Evolutionary conservation across 2,888 invertebrate species (phyloP), one percentile per base, ranked within the genome.

Genomic region (Saturnia japonica): DNA sequence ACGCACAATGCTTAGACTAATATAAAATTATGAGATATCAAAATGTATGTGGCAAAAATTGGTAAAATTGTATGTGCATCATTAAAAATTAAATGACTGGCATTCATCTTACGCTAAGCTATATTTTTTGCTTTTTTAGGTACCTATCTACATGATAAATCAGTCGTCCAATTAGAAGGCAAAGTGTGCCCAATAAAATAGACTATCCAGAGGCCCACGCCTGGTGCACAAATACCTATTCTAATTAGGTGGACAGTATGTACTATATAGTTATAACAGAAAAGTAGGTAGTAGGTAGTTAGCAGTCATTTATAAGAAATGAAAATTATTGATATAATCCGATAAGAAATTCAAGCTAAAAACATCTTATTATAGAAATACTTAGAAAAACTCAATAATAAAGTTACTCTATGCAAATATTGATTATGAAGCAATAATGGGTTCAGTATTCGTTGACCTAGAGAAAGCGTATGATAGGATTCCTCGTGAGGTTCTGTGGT

Each of bases 181-280:
- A 80, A 85, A 28, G 57, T 28, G 57, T 84, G 77, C 77, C 80
- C 84, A 83, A 87, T 84, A 88, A 82, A n/a, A 79, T 83, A 80
- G 83, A 88, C 91, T 92, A 91, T 80, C 79, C 80, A 75, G 76
- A 73, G 76, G 78, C 85, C 85, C 85, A 86, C 85, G 85, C 80
- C 78, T 76, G 77, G 76, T 78, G 78, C 73, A 73, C 78, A 81
- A 85, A 88, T 80, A 34, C 34, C 34, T 34, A 86, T 87, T 88
- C 79, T 87, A 87, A 90, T 89, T 87, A 88, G 84, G 77, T 78
- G 76, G 80, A 77, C 77, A 79, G 84, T 84, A 83, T 34, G 34
- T 34, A 34, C 3, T 34, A 34, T 85, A 82, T 81, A 86, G 83
- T 78, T 80, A 80, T 78, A 80, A 74, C 75, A 76, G 74, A 81